Conservation (phyloP, 2,888 invertebrate genomes). For the Sesamia inferens region DNA sequence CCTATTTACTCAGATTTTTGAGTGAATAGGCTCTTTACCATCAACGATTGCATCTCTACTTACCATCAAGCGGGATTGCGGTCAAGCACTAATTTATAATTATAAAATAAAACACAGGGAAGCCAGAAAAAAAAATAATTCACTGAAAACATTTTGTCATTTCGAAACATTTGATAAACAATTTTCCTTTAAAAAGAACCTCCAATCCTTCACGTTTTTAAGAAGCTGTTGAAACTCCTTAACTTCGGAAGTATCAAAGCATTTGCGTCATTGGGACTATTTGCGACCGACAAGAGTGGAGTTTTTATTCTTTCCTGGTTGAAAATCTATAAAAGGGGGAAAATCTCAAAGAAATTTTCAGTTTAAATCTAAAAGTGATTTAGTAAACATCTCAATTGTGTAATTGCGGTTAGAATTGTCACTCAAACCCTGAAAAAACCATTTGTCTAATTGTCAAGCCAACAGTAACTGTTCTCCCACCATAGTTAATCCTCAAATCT, state of each 20-base stretch:
- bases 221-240: constrained; percentile 18
- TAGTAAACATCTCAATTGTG: not conserved
- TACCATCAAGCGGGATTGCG: too few relatives aligned
- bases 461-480: too few relatives aligned
- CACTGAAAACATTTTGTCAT: not conserved
- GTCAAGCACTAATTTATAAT: too few relatives aligned
- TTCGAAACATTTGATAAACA: not conserved
- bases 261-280: not conserved
- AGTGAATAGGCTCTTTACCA: too few relatives aligned
- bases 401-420: too few relatives aligned
- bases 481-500: not conserved
- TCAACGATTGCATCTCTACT: too few relatives aligned
- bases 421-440: not conserved
- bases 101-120: not conserved
- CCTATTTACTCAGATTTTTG: too few relatives aligned
- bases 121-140: not conserved
- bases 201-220: constrained; percentile 15
- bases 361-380: not conserved
- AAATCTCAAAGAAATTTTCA: not conserved
- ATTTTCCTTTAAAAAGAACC: not conserved
- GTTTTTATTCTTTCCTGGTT: not conserved
- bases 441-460: not conserved
- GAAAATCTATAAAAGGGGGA: not conserved
- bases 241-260: not conserved
- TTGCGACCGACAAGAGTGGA: not conserved